Base-by-base conservation (phyloP, 2,888 invertebrate genomes). In the Melieria picta region DNA sequence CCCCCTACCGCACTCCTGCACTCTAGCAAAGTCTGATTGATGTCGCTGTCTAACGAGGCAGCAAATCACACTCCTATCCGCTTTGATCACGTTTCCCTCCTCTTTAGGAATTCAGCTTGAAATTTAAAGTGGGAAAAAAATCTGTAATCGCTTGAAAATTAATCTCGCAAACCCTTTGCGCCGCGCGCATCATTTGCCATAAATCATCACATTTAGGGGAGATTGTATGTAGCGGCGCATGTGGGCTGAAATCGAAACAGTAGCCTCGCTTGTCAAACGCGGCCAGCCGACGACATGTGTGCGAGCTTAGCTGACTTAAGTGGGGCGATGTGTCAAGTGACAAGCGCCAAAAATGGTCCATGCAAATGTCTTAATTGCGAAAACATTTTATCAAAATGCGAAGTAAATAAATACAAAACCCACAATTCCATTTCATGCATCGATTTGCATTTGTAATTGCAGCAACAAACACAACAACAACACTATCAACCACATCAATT, bases 301-400 rank as follows among this genome's bases (percentile, higher is more conserved):
- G 30, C 30, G 30, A 30, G 30, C 30, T 30, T 30, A 52, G 13
- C 1, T 52, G 52, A 52, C 9, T 52, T n/a, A 52, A 52, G 13
- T 52, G 13, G 52, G 13, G 13, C 52, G 13, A 52, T 13, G 11
- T 52, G 5, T 5, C 13, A 13, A 52, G 7, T n/a, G 11, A 13
- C 13, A 13, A 52, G 52, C 52, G 30, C 52, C 13, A 52, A 52
- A 52, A 52, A 52, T n/a, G 52, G 52, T 13, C 11, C n/a, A 52
- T 52, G 52, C 52, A 52, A 52, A 52, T 52, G 11, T 52, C 13
- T 52, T 52, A 52, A 52, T 52, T 52, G 52, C 52, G 13, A 52
- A 52, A 52, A 52, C 5, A 7, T 52, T 5, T 52, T 52, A 30
- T 52, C 10, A 13, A 16, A 13, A 57, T 57, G 9, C 13, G 30